A percentile compares a stretch with the other conserved stretches of the same genome.
These are phyloP conservation scores for Euclidia mi DNA, from an alignment of 2,888 invertebrate genomes.

Conservation along the genomic window DNA sequence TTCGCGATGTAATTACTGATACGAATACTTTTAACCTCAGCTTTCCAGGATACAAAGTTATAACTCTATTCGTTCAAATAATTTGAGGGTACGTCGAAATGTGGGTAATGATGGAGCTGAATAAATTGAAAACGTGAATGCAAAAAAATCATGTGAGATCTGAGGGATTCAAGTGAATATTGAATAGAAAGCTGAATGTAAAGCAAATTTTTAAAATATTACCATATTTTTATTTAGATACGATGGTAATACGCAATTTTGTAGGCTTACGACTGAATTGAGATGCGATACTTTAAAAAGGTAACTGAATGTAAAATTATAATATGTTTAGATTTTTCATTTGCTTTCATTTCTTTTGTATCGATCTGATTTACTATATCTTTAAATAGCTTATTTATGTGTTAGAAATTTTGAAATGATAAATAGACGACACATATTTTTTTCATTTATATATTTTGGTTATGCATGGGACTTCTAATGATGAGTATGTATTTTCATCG, in stretches of 20 bases:
- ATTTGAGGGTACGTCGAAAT: constrained; percentile 12
- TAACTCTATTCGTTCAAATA: constrained; percentile 15
- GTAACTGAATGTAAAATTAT: neutral
- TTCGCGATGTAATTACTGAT: constrained; percentile 16
- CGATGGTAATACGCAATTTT: constrained; percentile 13
- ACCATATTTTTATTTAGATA: constrained; percentile 28
- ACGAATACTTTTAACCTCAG: constrained; percentile 1
- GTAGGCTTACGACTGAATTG: neutral
- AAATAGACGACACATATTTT: too few relatives aligned
- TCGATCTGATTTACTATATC: too few relatives aligned
- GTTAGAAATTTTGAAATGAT: too few relatives aligned
- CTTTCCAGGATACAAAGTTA: constrained; percentile 18
- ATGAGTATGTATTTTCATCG: too few relatives aligned
- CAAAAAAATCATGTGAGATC: constrained; percentile 28
- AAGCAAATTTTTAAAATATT: constrained; percentile 21
- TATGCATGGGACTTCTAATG: too few relatives aligned
- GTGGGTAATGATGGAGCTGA: constrained; percentile 25
- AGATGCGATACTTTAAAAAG: neutral
- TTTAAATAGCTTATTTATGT: too few relatives aligned
- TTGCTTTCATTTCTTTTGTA: too few relatives aligned
- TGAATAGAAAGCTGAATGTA: constrained; percentile 26
- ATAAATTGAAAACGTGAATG: constrained; percentile 42
- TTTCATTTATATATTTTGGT: too few relatives aligned
- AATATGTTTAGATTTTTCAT: too few relatives aligned
- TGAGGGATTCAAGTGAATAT: constrained; percentile 21